Evolutionary conservation across 2,113 vertebrate species (phyloP).

Genomic region (Columbina picui): DNA sequence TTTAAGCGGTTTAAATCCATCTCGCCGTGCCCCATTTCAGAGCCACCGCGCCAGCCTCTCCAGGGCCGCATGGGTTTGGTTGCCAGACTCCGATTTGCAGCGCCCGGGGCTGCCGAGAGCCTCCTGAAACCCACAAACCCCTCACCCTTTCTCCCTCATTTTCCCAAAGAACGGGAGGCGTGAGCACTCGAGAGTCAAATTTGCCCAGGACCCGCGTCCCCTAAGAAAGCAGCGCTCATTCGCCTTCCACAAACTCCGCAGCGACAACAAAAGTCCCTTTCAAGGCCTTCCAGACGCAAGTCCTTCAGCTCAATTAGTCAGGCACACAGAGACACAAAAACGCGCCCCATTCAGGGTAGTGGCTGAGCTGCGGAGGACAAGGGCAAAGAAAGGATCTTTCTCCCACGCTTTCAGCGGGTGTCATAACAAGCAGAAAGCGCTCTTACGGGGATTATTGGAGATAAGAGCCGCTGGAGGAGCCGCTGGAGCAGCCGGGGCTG

Average conservation of each 20-base stretch:
- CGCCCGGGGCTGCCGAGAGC: not conserved
- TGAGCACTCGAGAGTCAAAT: conserved; percentile 36
- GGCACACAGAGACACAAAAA: conserved; percentile 75
- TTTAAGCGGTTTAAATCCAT: not conserved
- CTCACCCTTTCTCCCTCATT: not conserved
- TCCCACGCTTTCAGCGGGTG: conserved; percentile 78
- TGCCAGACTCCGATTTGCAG: not conserved
- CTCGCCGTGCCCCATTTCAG: not conserved
- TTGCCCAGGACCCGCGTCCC: conserved; percentile 40
- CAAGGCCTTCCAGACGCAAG: conserved; percentile 78
- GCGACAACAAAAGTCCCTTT: conserved; percentile 79
- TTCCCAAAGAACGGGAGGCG: not conserved
- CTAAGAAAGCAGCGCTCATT: conserved; percentile 36
- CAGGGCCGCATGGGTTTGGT: not conserved
- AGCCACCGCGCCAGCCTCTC: not conserved
- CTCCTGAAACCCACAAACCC: not conserved
- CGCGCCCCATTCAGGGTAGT: conserved; percentile 55
- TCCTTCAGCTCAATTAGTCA: conserved; percentile 85
- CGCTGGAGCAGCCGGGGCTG: not conserved
- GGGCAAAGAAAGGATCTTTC: conserved; percentile 69
- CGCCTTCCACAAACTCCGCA: conserved; percentile 57
- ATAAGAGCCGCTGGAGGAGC: conserved; percentile 72
- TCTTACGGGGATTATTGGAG: conserved; percentile 75
- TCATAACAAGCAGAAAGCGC: conserved; percentile 82
- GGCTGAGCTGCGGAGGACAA: conserved; percentile 70